These are phyloP conservation scores for Epinephelus coioides DNA, from an alignment of 2,797 vertebrate species.

Conservation along the genomic window DNA sequence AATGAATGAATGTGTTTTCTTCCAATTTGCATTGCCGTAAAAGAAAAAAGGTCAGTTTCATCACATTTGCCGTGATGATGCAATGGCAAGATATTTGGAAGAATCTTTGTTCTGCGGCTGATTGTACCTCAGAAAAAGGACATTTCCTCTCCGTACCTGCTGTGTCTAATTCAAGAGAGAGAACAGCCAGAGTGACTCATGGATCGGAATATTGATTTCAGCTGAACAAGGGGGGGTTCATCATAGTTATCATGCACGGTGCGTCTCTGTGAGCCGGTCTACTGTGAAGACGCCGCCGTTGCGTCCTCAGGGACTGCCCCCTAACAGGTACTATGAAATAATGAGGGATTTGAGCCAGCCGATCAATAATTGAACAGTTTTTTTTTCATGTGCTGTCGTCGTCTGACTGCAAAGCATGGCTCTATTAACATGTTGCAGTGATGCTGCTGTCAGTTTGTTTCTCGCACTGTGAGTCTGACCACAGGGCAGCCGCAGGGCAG, in stretches of 20 bases:
- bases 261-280: conserved; percentile 47
- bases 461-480: conserved; percentile 47
- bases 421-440: conserved; percentile 68
- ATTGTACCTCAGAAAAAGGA: conserved; percentile 45
- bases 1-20: conserved; percentile 8
- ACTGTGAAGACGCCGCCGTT: conserved; percentile 46
- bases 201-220: conserved; percentile 81
- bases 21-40: conserved; percentile 4
- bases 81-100: conserved; percentile 20
- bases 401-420: conserved; percentile 46
- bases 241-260: conserved; percentile 68
- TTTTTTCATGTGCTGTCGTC: conserved; percentile 27
- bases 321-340: conserved; percentile 73
- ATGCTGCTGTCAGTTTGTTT: conserved; percentile 49
- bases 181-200: conserved; percentile 64
- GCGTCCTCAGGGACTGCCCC: conserved; percentile 55
- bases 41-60: conserved; percentile 46
- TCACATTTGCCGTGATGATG: conserved; percentile 47
- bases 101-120: conserved; percentile 44
- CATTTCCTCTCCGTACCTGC: conserved; percentile 47
- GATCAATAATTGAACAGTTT: conserved; percentile 77
- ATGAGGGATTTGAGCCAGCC: conserved; percentile 63
- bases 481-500: conserved; percentile 53
- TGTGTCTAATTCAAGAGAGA: conserved; percentile 55
- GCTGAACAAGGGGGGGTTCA: conserved; percentile 57